Conservation (phyloP, 2,113 vertebrate species). For the Columbina picui region DNA sequence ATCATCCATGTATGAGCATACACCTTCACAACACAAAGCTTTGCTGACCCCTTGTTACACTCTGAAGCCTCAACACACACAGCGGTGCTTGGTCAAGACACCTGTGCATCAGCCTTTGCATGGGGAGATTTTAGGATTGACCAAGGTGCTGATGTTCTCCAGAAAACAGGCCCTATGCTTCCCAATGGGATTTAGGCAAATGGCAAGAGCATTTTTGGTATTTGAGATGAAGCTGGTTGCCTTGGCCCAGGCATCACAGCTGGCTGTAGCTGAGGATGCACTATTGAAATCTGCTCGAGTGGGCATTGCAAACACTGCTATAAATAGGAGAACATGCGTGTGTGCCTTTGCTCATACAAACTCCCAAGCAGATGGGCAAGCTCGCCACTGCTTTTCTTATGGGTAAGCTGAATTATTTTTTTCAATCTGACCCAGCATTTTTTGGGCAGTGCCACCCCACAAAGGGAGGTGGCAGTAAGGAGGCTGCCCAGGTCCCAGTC, state of each 20-base stretch:
- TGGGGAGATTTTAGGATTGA: not conserved
- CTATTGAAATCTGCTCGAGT: accelerated
- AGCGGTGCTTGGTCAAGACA: accelerated
- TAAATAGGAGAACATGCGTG: not conserved
- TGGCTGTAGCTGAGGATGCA: accelerated
- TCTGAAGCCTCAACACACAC: accelerated
- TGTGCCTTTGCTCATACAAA: accelerated
- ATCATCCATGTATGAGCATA: accelerated
- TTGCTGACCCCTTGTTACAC: not conserved
- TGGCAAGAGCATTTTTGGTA: not conserved
- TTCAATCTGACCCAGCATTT: accelerated
- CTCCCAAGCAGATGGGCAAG: accelerated
- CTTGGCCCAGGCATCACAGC: not conserved
- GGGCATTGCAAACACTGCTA: not conserved
- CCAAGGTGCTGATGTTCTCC: not conserved
- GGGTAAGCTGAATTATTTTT: accelerated
- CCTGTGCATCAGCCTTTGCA: accelerated
- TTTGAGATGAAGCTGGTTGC: not conserved
- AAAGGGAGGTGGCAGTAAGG: not conserved
- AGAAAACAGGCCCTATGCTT: not conserved
- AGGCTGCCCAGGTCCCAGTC: accelerated
- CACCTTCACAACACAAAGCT: not conserved
- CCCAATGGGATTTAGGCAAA: not conserved
- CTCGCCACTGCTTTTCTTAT: not conserved
- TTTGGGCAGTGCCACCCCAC: too few relatives aligned